Base-by-base conservation (phyloP, 2,113 vertebrate species). In the Colius striatus region DNA sequence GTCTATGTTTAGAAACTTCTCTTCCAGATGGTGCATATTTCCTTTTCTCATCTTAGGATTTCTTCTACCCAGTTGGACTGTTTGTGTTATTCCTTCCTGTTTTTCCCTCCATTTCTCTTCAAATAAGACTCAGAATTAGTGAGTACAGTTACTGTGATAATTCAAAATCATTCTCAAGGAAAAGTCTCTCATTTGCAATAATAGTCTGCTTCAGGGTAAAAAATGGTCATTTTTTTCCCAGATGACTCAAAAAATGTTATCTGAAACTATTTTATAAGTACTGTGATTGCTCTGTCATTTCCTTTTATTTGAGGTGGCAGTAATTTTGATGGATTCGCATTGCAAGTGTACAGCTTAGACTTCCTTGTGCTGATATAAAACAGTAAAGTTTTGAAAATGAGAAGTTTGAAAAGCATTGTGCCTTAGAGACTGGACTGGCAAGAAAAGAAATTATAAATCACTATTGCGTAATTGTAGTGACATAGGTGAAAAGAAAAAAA, bases 11-110 rank as follows among this genome's bases (percentile, higher is more conserved):
- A 92, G 95, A 91, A 92, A 85, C 32, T 80, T 77, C 78, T 91
- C 47, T 92, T 97, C 91, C 94, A 96, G 84, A 95, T 95, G 96
- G 92, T 14, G 45, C 45, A 50, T 34, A 75, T 96, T 96, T 96
- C 95, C 92, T 90, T 90, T 93, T 84, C 60, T 93, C 65, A 55
- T 92, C 38, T 88, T 85, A 86, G 82, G 60, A 90, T 95, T 94
- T 96, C 67, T 92, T 82, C 63, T 90, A n/a, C n/a, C 86, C 55
- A 74, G 47, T 85, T 86, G 43, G 21, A 85, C 60, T 78, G 30
- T 86, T 90, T 92, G 73, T 94, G 55, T 80, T 90, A 63, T 78
- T 91, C 68, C 60, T 91, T 95, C 85, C 57, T 92, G 82, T 1
- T 74, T 94, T 90, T 77, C 34, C 53, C 32, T 67, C 65, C 0